phyloP scores from a whole-genome alignment of 2,797 vertebrate genomes.

The Cossypha heuglini region DNA sequence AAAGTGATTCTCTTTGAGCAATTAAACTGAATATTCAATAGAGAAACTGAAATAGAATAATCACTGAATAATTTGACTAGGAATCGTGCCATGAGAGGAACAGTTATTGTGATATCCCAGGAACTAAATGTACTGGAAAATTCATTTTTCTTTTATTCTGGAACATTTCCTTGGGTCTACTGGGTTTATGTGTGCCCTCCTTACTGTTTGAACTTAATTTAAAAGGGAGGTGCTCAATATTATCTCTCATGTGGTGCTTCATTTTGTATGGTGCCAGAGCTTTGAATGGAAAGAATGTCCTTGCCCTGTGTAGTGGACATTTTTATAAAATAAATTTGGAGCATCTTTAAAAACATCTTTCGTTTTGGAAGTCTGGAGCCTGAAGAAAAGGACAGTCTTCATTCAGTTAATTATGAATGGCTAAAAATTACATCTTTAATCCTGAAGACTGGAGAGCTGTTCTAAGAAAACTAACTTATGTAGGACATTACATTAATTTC shows the following conservation, averaged over 20 bases:
- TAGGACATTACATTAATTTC: not conserved
- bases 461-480: not conserved
- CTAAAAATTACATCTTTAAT: not conserved
- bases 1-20: conserved; percentile 30
- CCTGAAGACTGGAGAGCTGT: not conserved
- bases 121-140: conserved; percentile 40
- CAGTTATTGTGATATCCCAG: conserved; percentile 1
- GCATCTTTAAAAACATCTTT: not conserved
- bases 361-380: not conserved
- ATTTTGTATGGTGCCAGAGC: not conserved
- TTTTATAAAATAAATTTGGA: not conserved
- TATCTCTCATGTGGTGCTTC: not conserved
- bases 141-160: not conserved
- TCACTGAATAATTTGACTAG: conserved; percentile 45
- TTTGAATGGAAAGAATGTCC: not conserved
- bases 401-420: not conserved
- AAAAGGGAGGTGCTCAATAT: not conserved
- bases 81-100: not conserved
- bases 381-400: not conserved
- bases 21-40: conserved; percentile 40
- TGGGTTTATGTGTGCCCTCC: not conserved
- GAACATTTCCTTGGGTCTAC: not conserved
- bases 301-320: not conserved
- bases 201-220: conserved; percentile 13
- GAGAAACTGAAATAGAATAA: conserved; percentile 49